phyloP scores from a whole-genome alignment of 2,888 invertebrate species.

The Caenorhabditis panamensis region DNA sequence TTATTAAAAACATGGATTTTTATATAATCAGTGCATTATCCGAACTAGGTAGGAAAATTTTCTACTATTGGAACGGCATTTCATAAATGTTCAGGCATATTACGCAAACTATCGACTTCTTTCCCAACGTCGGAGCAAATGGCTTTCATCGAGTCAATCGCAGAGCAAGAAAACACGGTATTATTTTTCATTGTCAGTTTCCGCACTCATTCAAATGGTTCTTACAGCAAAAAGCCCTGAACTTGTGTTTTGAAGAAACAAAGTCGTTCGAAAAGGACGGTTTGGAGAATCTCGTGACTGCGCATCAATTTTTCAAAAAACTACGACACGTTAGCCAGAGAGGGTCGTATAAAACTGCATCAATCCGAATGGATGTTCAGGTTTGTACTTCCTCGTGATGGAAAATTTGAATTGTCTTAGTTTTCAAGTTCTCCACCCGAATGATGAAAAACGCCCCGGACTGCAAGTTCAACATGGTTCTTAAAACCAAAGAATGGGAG shows the following conservation, averaged over 20 bases:
- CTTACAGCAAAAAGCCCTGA: constrained; percentile 11
- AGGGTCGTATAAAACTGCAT: constrained; percentile 13
- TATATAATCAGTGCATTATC: background rate
- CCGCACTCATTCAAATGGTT: too few species aligned
- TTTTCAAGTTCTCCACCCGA: constrained; percentile 21
- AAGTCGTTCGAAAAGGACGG: constrained; percentile 18
- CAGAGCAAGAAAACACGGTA: background rate
- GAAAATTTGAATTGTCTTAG: too few species aligned
- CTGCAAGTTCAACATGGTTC: constrained; percentile 22
- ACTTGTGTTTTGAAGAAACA: background rate
- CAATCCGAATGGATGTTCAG: constrained; percentile 42
- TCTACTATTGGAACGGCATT: too few species aligned
- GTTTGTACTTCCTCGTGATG: constrained; percentile 11
- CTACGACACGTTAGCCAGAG: constrained; percentile 1
- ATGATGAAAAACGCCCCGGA: constrained; percentile 23
- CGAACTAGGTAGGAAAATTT: constrained; percentile 12
- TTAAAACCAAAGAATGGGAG: constrained; percentile 12
- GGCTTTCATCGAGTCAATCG: background rate
- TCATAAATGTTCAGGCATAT: constrained; percentile 4
- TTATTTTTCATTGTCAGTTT: background rate
- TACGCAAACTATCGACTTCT: background rate
- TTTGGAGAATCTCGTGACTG: background rate
- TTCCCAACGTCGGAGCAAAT: constrained; percentile 24
- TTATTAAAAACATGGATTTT: constrained; percentile 17
- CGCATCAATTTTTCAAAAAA: constrained; percentile 8